Base-by-base conservation (phyloP, 1,140 invertebrate species). In the Neodiprion virginianus region DNA sequence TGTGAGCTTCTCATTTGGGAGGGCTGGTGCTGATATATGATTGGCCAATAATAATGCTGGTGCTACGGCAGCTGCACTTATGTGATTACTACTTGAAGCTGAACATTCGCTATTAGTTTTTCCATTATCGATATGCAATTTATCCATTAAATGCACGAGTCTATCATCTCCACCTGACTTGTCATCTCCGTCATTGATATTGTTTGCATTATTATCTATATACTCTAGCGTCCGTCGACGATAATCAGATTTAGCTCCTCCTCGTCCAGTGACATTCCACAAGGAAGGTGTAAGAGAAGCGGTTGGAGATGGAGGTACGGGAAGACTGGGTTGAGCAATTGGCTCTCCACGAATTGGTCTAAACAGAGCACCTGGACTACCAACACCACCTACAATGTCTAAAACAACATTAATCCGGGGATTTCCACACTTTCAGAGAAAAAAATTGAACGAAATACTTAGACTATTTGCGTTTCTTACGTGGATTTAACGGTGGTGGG, bases 131-230 rank as follows among this genome's bases (percentile, higher is more conserved):
- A 85, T 83, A 17, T 87, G 82, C 14, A 88, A 73, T 70, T 88
- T 88, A 72, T 88, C 84, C 8, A 84, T 82, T 10, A 86, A 76
- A 76, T 85, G 78, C 7, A 81, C 80, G 11, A 87, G 69, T 69
- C 81, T 74, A 12, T 85, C 85, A 1, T 88, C 85, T 9, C 73
- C 72, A 1, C 80, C 71, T 0, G 80, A 50, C 74, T 87, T 86
- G 12, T 81, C 85, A 10, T 83, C 78, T 9, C 74, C 68, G 21
- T 79, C 78, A 17, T 71, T 80, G 50, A 86, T 82, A 71, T 83
- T 88, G 69, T 89, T 90, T 1, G 89, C 86, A 77, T 90, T 91
- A 68, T 82, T 90, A 66, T 89, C 89, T 1, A 90, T 81, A 74
- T 89, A 90, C 69, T 90, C 89, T 7, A 85, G 83, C 7, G 84